Evolutionary conservation across 2,888 invertebrate genomes (phyloP).

Genomic region (Morpho helenor): DNA sequence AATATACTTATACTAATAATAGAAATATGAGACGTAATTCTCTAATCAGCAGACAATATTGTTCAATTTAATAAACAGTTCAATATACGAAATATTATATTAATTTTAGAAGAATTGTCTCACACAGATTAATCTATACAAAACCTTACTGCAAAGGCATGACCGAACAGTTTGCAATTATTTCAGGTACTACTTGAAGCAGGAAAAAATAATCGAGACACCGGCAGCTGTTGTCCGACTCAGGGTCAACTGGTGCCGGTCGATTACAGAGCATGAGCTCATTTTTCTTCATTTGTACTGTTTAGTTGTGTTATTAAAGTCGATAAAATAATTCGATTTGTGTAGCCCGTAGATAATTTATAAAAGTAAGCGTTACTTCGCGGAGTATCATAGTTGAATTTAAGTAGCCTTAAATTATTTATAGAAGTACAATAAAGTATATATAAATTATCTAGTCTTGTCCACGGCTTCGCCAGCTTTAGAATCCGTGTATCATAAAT

Average conservation of each 20-base stretch:
- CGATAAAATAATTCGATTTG: slow-evolving; percentile 2
- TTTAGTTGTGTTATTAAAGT: slow-evolving; percentile 35
- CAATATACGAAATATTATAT: too few relatives aligned
- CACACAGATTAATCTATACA: background rate
- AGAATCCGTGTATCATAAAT: too few relatives aligned
- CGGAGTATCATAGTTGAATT: too few relatives aligned
- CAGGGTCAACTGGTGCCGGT: slow-evolving; percentile 71
- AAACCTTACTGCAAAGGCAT: slow-evolving; percentile 16
- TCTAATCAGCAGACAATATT: too few relatives aligned
- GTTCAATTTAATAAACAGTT: too few relatives aligned
- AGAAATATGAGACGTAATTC: too few relatives aligned
- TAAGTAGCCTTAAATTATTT: too few relatives aligned
- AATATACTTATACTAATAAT: too few relatives aligned
- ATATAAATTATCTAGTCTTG: too few relatives aligned
- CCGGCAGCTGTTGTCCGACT: slow-evolving; percentile 57
- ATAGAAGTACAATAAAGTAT: too few relatives aligned
- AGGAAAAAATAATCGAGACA: slow-evolving; percentile 46
- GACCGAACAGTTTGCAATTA: slow-evolving; percentile 28
- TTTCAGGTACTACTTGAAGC: slow-evolving; percentile 29
- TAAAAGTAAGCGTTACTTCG: too few relatives aligned
- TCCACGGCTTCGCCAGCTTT: too few relatives aligned
- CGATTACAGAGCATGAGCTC: slow-evolving; percentile 44
- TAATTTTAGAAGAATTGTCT: background rate
- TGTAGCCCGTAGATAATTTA: background rate
- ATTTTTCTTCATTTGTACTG: slow-evolving; percentile 59